Conservation (phyloP, 2,113 vertebrate genomes). For the Ceyx margarethae region DNA sequence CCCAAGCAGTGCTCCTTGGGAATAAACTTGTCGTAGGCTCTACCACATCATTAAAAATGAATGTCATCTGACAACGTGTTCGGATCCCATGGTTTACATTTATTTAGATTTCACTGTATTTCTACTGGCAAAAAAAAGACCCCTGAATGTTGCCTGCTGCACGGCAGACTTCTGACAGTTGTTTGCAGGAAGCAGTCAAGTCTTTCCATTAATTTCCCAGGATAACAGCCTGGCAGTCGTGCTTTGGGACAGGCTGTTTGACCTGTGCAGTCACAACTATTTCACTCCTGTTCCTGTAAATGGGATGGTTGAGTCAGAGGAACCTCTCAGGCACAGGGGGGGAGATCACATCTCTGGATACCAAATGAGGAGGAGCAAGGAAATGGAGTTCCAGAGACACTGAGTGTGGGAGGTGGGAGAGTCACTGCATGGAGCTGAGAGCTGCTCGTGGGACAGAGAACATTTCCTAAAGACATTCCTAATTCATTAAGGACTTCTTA, state of each 20-base stretch:
- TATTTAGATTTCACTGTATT: background rate
- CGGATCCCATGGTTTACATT: background rate
- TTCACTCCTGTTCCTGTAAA: background rate
- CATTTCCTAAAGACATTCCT: background rate
- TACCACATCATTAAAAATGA: background rate
- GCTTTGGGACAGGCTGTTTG: background rate
- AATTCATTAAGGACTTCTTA: background rate
- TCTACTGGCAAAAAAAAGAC: background rate
- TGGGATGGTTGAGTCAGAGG: background rate
- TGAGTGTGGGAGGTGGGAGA: background rate
- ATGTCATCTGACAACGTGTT: background rate
- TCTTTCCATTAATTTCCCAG: background rate
- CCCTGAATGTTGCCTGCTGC: background rate
- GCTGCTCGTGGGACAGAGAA: accelerated
- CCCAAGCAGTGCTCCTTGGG: background rate
- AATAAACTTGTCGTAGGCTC: background rate
- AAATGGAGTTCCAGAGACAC: background rate
- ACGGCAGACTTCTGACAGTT: background rate
- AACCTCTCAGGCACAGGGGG: accelerated
- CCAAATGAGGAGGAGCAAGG: background rate
- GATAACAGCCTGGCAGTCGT: background rate
- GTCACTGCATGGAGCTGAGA: background rate
- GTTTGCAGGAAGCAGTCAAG: background rate
- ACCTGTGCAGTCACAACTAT: background rate
- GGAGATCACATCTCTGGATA: background rate